Base-by-base conservation (phyloP, 1,140 invertebrate genomes). In the Euglossa dilemma region DNA sequence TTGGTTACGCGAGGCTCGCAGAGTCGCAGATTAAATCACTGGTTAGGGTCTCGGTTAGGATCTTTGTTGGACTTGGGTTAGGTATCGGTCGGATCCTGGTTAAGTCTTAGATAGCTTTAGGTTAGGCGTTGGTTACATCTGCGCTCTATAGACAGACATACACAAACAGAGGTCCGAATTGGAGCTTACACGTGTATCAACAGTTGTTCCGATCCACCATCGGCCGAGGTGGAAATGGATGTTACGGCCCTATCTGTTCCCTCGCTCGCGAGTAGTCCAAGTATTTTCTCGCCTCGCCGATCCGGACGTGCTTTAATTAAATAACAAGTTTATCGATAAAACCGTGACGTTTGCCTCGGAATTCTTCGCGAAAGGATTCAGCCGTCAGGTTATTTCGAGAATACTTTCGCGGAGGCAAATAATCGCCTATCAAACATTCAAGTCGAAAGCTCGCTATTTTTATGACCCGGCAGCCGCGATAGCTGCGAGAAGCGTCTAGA, bases 81-180 rank as follows among this genome's bases (percentile, higher is more conserved):
- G 63, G 25, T 67, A 76, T 69, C 28, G 80, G 80, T 43, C 36
- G 72, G 72, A 56, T 74, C 25, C 59, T 75, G 80, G 80, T 82
- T 82, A 76, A 82, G 80, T 82, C 80, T 82, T 82, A 82, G 80
- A 66, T 82, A 82, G 80, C 80, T 76, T 75, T 82, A 63, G 80
- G 80, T 82, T 76, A 82, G 73, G 61, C 63, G 73, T 67, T 56
- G 73, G 80, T 82, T 82, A 76, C 80, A 69, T 76, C 73, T 64
- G 43, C 18, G 43, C 20, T 43, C 50, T 66, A 75, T 81, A 75
- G 79, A 50, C 57, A 64, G 36, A 57, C 45, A 57, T 59, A 76
- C 28, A 76, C 80, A 82, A 76, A 76, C 73, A 76, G n/a, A 50
- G n/a, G 59, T 69, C 43, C 61, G 63, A 76, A 76, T 82, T 76